These are phyloP conservation scores for Drosophila setifemur DNA, from an alignment of 1,140 invertebrate genomes.

Conservation along the genomic window DNA sequence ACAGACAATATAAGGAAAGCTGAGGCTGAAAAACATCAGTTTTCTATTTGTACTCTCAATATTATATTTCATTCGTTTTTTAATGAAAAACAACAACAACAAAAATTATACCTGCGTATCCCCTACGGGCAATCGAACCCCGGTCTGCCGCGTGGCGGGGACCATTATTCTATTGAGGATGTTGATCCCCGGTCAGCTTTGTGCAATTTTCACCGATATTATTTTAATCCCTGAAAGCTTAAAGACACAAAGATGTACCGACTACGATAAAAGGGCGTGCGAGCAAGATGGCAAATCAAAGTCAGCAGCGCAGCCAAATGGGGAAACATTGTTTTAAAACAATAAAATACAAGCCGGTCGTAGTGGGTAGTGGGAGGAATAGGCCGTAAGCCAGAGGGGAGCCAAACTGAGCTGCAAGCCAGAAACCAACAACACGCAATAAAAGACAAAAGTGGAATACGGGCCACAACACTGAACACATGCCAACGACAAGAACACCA, in stretches of 20 bases:
- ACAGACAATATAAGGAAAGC: too few species aligned
- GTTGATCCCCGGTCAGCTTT: not conserved
- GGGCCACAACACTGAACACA: constrained; percentile 74
- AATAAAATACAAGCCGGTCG: constrained; percentile 55
- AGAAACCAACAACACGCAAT: constrained; percentile 59
- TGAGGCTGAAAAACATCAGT: too few species aligned
- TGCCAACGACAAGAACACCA: constrained; percentile 55
- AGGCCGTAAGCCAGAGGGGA: too few species aligned
- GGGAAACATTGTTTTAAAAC: constrained; percentile 74
- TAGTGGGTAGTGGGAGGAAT: not conserved
- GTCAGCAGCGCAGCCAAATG: constrained; percentile 62
- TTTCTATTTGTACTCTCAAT: too few species aligned
- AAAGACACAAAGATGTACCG: constrained; percentile 10
- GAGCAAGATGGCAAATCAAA: constrained; percentile 66
- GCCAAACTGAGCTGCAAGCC: constrained; percentile 35
- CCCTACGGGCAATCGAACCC: constrained; percentile 84
- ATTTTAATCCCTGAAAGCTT: constrained; percentile 7
- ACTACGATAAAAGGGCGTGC: constrained; percentile 33
- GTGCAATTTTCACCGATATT: not conserved
- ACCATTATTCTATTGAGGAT: constrained; percentile 32
- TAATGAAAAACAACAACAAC: too few species aligned
- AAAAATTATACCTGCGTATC: not conserved
- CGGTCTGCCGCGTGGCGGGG: constrained; percentile 84
- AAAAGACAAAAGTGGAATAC: constrained; percentile 80
- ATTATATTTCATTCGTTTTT: too few species aligned